Evolutionary conservation across 2,113 vertebrate species (phyloP), one percentile per base, ranked within the genome.

Genomic region (Periophthalmodon schlosseri): DNA sequence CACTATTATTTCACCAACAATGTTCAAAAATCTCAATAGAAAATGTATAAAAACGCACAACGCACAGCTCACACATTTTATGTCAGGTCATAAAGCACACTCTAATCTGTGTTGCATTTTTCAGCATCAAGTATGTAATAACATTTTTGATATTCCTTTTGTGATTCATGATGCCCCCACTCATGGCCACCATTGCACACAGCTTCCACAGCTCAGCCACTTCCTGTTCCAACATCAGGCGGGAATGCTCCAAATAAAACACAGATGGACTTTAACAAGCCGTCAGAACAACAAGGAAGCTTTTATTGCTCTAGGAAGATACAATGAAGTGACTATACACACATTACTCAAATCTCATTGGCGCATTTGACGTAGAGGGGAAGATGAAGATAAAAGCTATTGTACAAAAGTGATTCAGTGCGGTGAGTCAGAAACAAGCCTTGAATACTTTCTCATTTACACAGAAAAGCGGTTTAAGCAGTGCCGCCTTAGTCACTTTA

Each of bases 181-280:
- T 87, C 87, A 85, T 83, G 66, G 65, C 63, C 33, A 34, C 65
- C 73, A 58, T 69, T 69, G 69, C 73, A 54, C 5, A 50, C 74
- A 71, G 74, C 78, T 78, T 77, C 74, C 77, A 68, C 52, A 34
- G 68, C 12, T 69, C n/a, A 84, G 79, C 84, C 86, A 90, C 80
- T 84, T 90, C 90, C 90, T 88, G 88, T 82, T 71, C 74, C 57
- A 61, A 69, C 20, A 54, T 9, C 57, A 74, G 73, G 77, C 70
- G 56, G 13, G 57, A 60, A 28, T 14, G 21, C 54, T 74, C 57
- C 73, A 84, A 87, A 83, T 79, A 71, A 86, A 85, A 83, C 28
- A 74, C 74, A 79, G 64, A 78, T 60, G 50, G 63, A 75, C 52
- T 86, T 83, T 79, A 65, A 63, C 34, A 39, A 75, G 70, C 61